Evolutionary conservation across 2,888 invertebrate species (phyloP).

Genomic region (Fragum sueziense): DNA sequence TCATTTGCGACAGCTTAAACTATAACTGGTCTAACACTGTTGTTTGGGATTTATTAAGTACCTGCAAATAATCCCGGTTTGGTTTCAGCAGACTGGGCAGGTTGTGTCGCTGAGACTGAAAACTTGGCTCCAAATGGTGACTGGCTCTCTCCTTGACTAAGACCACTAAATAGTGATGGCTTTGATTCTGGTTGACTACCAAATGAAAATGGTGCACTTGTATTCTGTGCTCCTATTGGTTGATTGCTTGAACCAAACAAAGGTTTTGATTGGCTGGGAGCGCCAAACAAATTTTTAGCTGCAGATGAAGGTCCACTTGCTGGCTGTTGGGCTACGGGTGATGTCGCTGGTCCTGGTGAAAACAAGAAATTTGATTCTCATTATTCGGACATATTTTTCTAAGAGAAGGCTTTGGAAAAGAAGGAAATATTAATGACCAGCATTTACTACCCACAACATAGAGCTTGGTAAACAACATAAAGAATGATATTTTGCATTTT

Average conservation of each 20-base stretch:
- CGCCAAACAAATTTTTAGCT: conserved; percentile 45
- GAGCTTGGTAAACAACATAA: too few species aligned
- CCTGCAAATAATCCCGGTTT: neutral
- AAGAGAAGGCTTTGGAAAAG: too few species aligned
- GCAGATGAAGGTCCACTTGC: conserved; percentile 16
- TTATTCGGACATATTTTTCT: too few species aligned
- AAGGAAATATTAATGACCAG: too few species aligned
- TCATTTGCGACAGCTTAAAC: too few species aligned
- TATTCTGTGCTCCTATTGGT: neutral
- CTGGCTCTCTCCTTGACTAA: neutral
- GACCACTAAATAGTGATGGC: neutral
- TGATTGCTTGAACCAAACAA: neutral
- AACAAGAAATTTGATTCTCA: too few species aligned
- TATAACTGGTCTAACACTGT: too few species aligned
- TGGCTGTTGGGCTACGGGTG: neutral
- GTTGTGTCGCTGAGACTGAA: neutral
- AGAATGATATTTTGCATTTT: too few species aligned
- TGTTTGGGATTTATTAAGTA: too few species aligned
- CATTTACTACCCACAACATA: too few species aligned
- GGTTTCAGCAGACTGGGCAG: neutral
- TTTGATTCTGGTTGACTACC: neutral
- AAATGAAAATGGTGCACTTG: conserved; percentile 9
- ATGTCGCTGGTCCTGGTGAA: neutral
- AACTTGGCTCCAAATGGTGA: neutral
- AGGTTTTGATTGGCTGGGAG: neutral